Evolutionary conservation across 2,113 vertebrate species (phyloP).

Genomic region (Phocoena phocoena): DNA sequence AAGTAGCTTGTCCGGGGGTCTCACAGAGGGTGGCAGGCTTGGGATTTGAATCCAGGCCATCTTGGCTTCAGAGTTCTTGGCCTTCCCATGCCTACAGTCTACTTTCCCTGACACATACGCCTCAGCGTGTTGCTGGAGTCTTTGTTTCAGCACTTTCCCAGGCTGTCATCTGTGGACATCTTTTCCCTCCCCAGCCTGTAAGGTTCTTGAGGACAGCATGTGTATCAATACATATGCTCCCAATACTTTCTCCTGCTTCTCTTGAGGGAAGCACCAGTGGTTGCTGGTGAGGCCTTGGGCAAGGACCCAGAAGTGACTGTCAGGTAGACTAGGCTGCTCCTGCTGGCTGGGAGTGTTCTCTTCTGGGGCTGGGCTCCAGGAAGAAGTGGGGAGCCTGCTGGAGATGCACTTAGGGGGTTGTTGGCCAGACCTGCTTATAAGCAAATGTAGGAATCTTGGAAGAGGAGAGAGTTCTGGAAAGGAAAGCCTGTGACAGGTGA

Average conservation of each 20-base stretch:
- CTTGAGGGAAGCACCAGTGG: background rate
- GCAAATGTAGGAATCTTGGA: background rate
- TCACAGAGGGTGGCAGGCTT: background rate
- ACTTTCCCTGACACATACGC: background rate
- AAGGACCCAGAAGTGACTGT: background rate
- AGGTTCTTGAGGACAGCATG: background rate
- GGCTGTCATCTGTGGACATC: background rate
- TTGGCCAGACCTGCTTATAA: background rate
- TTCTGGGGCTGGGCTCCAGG: background rate
- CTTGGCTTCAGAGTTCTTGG: background rate
- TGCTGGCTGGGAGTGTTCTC: background rate
- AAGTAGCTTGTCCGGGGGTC: background rate
- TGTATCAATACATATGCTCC: background rate
- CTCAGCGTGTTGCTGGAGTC: background rate
- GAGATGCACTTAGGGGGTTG: background rate
- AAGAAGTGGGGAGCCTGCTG: background rate
- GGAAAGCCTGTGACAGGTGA: background rate
- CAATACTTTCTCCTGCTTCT: background rate
- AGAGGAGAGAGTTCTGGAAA: conserved; percentile 1
- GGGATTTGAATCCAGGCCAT: background rate
- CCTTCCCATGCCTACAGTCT: background rate
- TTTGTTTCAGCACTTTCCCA: background rate
- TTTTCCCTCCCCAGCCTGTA: background rate
- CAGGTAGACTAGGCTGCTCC: background rate
- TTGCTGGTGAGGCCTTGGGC: background rate